Percentiles rank a stretch among this genome's conserved stretches.
Evolutionary conservation across 2,113 vertebrate species (phyloP).

Genomic region (Oceanodroma tethys): DNA sequence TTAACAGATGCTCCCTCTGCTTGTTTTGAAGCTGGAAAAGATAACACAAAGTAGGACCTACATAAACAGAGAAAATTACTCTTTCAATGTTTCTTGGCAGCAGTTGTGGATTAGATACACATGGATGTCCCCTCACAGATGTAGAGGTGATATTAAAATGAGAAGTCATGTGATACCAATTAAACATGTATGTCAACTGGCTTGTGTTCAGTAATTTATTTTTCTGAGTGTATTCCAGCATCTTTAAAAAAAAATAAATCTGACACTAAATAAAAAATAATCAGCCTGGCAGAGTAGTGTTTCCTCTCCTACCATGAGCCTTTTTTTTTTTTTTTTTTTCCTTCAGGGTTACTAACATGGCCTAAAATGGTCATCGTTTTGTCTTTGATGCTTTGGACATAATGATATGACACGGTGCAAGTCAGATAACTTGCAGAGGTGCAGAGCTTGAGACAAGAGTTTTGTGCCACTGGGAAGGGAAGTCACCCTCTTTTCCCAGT

Average conservation of each 20-base stretch:
- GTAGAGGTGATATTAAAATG: conserved; percentile 46
- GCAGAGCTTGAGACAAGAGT: background rate
- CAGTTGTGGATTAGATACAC: background rate
- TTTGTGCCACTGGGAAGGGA: background rate
- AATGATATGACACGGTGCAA: background rate
- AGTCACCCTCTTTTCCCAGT: background rate
- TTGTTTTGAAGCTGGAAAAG: conserved; percentile 42
- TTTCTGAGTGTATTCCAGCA: background rate
- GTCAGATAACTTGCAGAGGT: background rate
- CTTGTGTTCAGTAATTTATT: conserved; percentile 18
- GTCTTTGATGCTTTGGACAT: background rate
- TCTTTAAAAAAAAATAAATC: background rate
- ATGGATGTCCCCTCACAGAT: conserved; percentile 15
- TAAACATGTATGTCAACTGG: background rate
- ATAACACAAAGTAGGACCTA: conserved; percentile 38
- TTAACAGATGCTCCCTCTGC: conserved; percentile 44
- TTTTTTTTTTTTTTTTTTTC: background rate
- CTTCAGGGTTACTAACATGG: background rate
- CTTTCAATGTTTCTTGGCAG: conserved; percentile 38
- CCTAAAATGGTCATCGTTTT: background rate
- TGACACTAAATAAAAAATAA: background rate
- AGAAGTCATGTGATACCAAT: conserved; percentile 38
- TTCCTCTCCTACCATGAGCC: background rate
- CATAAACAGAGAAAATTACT: conserved; percentile 54
- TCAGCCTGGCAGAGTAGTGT: background rate